phyloP scores from a whole-genome alignment of 2,797 vertebrate genomes.

The Moxostoma hubbsi region DNA sequence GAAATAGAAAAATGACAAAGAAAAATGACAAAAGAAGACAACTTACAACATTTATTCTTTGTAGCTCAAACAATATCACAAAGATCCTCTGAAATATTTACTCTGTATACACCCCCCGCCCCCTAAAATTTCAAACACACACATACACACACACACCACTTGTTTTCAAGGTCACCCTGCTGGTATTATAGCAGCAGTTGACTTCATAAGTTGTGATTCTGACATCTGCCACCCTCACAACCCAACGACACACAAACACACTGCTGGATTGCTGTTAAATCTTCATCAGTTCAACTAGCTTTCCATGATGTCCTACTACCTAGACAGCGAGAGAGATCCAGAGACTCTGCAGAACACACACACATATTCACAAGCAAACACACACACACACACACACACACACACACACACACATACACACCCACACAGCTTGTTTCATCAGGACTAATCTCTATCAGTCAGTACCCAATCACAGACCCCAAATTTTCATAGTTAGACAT shows the following conservation, averaged over 20 bases:
- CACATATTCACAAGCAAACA: background rate
- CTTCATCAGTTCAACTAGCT: conserved; percentile 21
- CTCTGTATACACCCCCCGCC: background rate
- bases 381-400: conserved; percentile 15
- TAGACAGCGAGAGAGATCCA: background rate
- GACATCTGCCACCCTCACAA: conserved; percentile 56
- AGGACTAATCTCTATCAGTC: background rate
- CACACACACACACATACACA: background rate
- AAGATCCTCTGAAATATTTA: background rate
- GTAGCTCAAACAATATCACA: background rate
- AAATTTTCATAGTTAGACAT: no score
- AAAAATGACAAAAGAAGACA: background rate
- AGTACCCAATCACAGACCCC: no score
- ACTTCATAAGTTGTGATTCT: conserved; percentile 59
- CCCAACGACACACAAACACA: conserved; percentile 7
- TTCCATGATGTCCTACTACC: background rate
- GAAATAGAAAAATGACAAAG: background rate
- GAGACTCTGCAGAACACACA: conserved; percentile 12
- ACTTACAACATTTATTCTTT: conserved; percentile 11
- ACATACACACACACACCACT: conserved; percentile 17
- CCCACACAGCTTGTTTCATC: conserved; percentile 34
- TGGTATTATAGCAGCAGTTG: conserved; percentile 51
- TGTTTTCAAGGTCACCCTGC: conserved; percentile 60
- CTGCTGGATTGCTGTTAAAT: conserved; percentile 28
- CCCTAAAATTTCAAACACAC: background rate